These are phyloP conservation scores for Pyxicephalus adspersus DNA, from an alignment of 2,113 vertebrate genomes.

Conservation along the genomic window DNA sequence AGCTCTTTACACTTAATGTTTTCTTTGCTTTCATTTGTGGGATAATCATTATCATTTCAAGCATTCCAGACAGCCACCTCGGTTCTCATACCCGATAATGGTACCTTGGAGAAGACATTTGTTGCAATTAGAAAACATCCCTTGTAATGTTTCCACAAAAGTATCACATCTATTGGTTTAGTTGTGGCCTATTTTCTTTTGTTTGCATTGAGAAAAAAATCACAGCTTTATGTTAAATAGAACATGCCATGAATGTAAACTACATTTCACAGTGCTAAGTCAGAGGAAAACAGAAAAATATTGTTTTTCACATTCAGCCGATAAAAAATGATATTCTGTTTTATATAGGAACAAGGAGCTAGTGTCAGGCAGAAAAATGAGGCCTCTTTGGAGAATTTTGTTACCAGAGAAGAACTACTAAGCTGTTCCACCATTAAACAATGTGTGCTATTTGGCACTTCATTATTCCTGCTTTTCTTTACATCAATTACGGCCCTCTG, in stretches of 20 bases:
- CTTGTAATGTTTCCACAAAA: not conserved
- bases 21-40: too few species aligned
- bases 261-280: constrained; percentile 21
- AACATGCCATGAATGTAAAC: constrained; percentile 22
- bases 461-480: constrained; percentile 81
- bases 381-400: constrained; percentile 68
- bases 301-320: constrained; percentile 21
- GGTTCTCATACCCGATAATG: too few species aligned
- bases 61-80: too few species aligned
- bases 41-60: too few species aligned
- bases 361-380: constrained; percentile 78
- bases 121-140: too few species aligned
- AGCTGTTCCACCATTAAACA: constrained; percentile 71
- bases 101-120: too few species aligned
- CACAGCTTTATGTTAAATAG: not conserved
- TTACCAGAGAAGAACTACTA: constrained; percentile 65
- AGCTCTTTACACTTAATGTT: too few species aligned
- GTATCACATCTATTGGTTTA: not conserved
- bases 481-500: constrained; percentile 82
- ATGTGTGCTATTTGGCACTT: constrained; percentile 68
- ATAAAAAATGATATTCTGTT: constrained; percentile 63
- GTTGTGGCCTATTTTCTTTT: not conserved
- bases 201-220: not conserved
- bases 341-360: constrained; percentile 70
- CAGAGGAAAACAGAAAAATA: constrained; percentile 19